Percentiles rank a stretch among this genome's conserved stretches.
phyloP scores from a whole-genome alignment of 2,888 invertebrate species.

The Callosobruchus maculatus region DNA sequence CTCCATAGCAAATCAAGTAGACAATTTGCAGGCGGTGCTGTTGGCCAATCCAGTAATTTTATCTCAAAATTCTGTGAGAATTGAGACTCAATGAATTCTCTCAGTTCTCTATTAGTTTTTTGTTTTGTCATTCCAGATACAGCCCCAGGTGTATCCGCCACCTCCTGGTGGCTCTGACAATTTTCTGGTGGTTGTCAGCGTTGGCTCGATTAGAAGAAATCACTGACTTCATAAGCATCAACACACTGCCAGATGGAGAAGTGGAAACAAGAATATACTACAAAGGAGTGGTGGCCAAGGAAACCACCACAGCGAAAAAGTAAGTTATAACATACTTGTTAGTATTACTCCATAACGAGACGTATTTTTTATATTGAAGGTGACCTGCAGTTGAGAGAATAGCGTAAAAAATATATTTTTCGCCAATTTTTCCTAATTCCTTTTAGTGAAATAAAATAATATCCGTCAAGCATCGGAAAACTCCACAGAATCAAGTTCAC shows the following conservation, averaged over 20 bases:
- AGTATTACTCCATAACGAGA: background rate
- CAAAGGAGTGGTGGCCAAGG: constrained; percentile 64
- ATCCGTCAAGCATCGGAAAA: no score
- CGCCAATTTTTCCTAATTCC: no score
- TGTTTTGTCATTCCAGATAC: constrained; percentile 13
- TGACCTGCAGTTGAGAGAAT: no score
- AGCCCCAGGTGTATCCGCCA: constrained; percentile 35
- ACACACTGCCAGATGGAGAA: constrained; percentile 67
- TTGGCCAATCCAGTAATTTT: no score
- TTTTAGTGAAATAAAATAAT: no score
- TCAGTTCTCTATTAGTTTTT: no score
- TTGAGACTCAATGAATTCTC: no score
- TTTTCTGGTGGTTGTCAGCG: constrained; percentile 12
- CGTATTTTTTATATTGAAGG: no score
- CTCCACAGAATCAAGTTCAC: no score
- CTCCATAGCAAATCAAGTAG: no score
- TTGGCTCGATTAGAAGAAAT: constrained; percentile 42
- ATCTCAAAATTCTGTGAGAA: constrained; percentile 19
- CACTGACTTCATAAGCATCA: constrained; percentile 63
- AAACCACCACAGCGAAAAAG: constrained; percentile 56
- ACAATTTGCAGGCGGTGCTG: no score
- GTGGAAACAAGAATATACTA: constrained; percentile 62
- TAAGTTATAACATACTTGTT: constrained; percentile 40
- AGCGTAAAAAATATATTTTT: no score
- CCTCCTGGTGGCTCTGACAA: constrained; percentile 34